Evolutionary conservation across 2,113 vertebrate species (phyloP).

Genomic region (Callipepla squamata): DNA sequence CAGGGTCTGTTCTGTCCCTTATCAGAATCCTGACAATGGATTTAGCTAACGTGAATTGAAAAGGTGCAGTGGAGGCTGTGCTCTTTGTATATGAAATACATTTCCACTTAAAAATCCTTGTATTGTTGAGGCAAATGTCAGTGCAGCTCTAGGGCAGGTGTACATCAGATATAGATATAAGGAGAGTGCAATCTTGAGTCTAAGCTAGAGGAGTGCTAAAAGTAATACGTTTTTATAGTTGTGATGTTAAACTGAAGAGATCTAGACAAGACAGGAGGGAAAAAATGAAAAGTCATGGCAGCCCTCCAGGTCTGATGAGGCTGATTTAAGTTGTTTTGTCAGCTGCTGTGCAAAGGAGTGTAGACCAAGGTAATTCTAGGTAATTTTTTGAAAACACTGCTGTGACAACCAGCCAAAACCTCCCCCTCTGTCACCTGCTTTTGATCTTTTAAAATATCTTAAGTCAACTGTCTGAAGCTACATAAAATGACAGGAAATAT

Average conservation of each 20-base stretch:
- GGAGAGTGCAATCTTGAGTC: neutral
- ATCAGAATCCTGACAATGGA: neutral
- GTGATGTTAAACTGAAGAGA: neutral
- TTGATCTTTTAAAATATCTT: neutral
- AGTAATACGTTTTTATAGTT: neutral
- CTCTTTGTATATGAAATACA: neutral
- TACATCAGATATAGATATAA: accelerated
- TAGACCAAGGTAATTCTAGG: neutral
- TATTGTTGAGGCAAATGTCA: neutral
- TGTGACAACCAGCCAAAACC: neutral
- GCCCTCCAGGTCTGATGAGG: neutral
- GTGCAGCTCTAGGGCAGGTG: neutral
- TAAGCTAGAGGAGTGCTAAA: neutral
- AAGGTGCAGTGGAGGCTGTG: neutral
- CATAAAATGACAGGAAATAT: neutral
- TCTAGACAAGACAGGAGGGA: neutral
- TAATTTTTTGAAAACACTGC: neutral
- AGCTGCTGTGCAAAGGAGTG: neutral
- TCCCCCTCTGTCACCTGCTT: neutral
- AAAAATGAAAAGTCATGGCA: neutral
- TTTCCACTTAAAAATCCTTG: neutral
- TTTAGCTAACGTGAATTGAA: neutral
- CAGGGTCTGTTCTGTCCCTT: neutral
- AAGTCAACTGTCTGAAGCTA: neutral
- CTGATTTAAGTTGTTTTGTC: neutral